Base-by-base conservation (phyloP, 2,113 vertebrate species). In the Lethenteron reissneri region DNA sequence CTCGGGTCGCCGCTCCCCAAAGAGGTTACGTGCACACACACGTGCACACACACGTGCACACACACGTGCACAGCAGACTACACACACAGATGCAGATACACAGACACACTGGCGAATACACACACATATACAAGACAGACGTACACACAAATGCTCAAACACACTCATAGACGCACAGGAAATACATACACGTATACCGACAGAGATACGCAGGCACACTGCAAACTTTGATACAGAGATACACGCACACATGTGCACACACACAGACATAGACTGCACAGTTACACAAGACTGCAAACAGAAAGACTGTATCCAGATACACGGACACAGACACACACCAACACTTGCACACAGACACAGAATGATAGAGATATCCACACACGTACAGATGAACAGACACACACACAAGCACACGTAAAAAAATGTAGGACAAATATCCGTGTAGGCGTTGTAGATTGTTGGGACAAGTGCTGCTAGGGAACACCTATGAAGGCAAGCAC, bases 11-110 rank as follows among this genome's bases (percentile, higher is more conserved):
- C 41, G 41, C 70, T 71, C 56, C 25, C 58, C 11, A 11, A 13
- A n/a, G 15, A 71, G 41, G n/a, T 9, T 12, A 58, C 57, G 21
- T 3, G 12, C 56, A 68, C 11, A 12, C n/a, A 19, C 8, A 13
- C 41, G 12, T 57, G 21, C 57, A 69, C 71, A 72, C 58, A n/a
- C 58, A 72, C 71, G 60, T 58, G 57, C 71, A 69, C 41, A 62
- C 2, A 58, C 56, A 14, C 25, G 11, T 58, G 13, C 71, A 72
- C 71, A 72, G 12, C 58, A 57, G 62, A 10, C 12, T 41, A 58
- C 58, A n/a, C 25, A 7, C 58, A 17, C 57, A 72, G 57, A 69
- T 58, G 60, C 71, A n/a, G 15, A 72, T 58, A 72, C 71, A 72
- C 71, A 69, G 13, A 12, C 9, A 58, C 56, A 12, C 58, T 58